phyloP scores from a whole-genome alignment of 2,888 invertebrate species.

The Melanchra persicariae region DNA sequence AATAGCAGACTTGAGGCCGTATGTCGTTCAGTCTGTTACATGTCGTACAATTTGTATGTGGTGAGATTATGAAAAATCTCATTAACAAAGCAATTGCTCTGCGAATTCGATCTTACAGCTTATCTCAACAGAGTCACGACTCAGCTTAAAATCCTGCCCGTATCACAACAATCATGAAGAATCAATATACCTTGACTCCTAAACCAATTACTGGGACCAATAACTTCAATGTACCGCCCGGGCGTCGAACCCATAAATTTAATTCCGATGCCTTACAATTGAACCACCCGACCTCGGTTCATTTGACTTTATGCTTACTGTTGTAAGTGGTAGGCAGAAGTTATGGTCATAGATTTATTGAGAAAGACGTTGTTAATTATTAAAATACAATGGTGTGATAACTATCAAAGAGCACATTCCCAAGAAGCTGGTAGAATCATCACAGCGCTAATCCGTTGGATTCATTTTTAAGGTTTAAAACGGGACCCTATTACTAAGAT shows the following conservation, averaged over 20 bases:
- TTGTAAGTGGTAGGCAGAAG: conserved; percentile 4
- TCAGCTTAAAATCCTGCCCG: not conserved
- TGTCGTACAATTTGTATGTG: too few species aligned
- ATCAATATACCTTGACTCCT: conserved; percentile 27
- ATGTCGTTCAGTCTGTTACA: too few species aligned
- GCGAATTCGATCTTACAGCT: not conserved
- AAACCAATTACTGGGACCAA: conserved; percentile 53
- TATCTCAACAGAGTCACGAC: not conserved
- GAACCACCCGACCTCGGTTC: conserved; percentile 60
- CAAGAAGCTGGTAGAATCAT: too few species aligned
- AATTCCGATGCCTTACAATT: conserved; percentile 71
- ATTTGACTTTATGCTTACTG: conserved; percentile 42
- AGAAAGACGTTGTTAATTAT: not conserved
- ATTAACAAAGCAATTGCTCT: too few species aligned
- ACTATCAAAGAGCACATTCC: too few species aligned
- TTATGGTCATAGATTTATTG: not conserved
- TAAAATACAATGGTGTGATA: too few species aligned
- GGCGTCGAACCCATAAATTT: conserved; percentile 73
- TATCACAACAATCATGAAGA: not conserved
- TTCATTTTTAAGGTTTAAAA: too few species aligned
- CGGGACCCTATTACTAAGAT: too few species aligned
- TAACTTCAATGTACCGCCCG: conserved; percentile 64
- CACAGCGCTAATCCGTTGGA: too few species aligned
- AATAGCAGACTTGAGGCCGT: too few species aligned
- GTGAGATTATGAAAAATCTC: too few species aligned